These are phyloP conservation scores for Patiria miniata DNA, from an alignment of 35 echinoderm and acorn worm species.

Conservation along the genomic window DNA sequence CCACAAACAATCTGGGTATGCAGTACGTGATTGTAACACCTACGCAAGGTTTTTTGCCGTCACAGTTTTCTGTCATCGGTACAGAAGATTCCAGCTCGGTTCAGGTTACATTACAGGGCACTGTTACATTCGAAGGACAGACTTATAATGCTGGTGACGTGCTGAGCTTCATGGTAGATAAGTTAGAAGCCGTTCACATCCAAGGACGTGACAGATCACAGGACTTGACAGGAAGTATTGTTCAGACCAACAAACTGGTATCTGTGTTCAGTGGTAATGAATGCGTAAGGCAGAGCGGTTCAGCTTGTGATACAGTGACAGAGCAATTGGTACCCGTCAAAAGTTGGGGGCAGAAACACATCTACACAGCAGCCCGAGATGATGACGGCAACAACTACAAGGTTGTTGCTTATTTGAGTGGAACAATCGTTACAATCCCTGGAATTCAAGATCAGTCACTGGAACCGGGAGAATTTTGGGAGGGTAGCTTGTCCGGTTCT, in stretches of 20 bases:
- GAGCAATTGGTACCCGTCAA: slow-evolving; percentile 60
- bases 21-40: slow-evolving; percentile 34
- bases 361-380: slow-evolving; percentile 44
- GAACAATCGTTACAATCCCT: slow-evolving; percentile 39
- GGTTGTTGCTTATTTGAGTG: slow-evolving; percentile 43
- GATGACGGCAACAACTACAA: background rate
- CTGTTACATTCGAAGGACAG: slow-evolving; percentile 29
- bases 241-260: slow-evolving; percentile 55
- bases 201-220: background rate
- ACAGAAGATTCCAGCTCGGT: slow-evolving; percentile 47
- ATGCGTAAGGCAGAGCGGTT: slow-evolving; percentile 29
- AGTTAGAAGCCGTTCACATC: slow-evolving; percentile 56
- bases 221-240: slow-evolving; percentile 48
- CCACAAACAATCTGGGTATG: slow-evolving; percentile 55
- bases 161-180: slow-evolving; percentile 29
- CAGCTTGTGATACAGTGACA: slow-evolving; percentile 28
- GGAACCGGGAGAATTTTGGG: slow-evolving; percentile 54
- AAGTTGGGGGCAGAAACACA: slow-evolving; percentile 65
- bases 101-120: slow-evolving; percentile 7
- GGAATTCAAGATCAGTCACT: background rate
- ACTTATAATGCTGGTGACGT: slow-evolving; percentile 44
- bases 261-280: slow-evolving; percentile 50
- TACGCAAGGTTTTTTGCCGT: background rate
- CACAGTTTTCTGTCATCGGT: slow-evolving; percentile 51
- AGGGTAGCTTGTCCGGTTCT: slow-evolving; percentile 24